phyloP scores from a whole-genome alignment of 2,113 vertebrate genomes.

The Gila orcuttii region DNA sequence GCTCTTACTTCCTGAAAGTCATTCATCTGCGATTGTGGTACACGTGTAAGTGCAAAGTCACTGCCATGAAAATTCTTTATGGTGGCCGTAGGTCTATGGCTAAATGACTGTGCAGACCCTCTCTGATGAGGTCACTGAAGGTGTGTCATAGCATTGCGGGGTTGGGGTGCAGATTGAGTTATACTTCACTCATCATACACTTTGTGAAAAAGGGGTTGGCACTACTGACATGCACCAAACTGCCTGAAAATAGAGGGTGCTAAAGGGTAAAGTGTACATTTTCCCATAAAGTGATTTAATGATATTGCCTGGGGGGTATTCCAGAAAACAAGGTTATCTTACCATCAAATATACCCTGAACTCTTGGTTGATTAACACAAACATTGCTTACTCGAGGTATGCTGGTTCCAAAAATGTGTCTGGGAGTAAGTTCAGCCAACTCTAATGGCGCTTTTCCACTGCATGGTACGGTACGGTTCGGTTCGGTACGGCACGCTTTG shows the following conservation, averaged over 20 bases:
- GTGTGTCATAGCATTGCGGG: constrained; percentile 55
- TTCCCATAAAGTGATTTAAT: neutral
- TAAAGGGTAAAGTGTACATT: neutral
- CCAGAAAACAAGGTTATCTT: too few relatives aligned
- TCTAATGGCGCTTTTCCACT: too few relatives aligned
- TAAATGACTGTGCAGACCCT: constrained; percentile 53
- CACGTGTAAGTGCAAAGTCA: constrained; percentile 12
- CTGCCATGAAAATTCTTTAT: constrained; percentile 44
- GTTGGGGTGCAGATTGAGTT: constrained; percentile 48
- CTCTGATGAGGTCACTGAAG: constrained; percentile 59
- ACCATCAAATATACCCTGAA: too few relatives aligned
- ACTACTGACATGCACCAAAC: neutral
- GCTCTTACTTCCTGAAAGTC: constrained; percentile 41
- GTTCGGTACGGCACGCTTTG: too few relatives aligned
- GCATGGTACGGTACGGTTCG: too few relatives aligned
- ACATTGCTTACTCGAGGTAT: too few relatives aligned
- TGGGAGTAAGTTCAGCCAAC: too few relatives aligned
- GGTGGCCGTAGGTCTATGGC: constrained; percentile 28
- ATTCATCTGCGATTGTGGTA: constrained; percentile 21
- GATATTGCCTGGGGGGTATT: neutral
- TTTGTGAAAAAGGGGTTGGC: constrained; percentile 24
- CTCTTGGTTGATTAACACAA: too few relatives aligned
- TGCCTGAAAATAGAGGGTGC: neutral
- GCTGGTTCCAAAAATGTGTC: too few relatives aligned
- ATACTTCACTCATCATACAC: neutral